Percentiles rank a stretch among this genome's conserved stretches.
These are phyloP conservation scores for Unio pictorum DNA, from an alignment of 2,888 invertebrate species.

Conservation along the genomic window DNA sequence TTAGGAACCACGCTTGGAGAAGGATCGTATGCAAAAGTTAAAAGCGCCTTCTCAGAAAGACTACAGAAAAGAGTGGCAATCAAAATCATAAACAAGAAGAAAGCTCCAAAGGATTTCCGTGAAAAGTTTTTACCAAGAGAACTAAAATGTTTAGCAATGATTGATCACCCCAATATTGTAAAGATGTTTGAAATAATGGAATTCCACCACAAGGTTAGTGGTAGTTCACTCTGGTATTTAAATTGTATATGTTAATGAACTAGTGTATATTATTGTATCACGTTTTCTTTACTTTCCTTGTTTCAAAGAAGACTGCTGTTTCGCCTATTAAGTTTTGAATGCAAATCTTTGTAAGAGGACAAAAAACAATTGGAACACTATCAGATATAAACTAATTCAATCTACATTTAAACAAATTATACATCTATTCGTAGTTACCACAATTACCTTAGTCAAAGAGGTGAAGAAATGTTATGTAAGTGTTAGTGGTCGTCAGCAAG, in stretches of 20 bases:
- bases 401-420: too few species aligned
- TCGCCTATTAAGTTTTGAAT: too few species aligned
- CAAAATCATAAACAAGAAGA: constrained; percentile 82
- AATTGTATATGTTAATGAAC: not conserved
- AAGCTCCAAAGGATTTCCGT: constrained; percentile 84
- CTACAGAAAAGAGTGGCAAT: constrained; percentile 54
- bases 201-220: constrained; percentile 79
- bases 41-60: constrained; percentile 77
- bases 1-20: constrained; percentile 71
- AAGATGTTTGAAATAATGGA: constrained; percentile 85
- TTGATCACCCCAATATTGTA: constrained; percentile 86
- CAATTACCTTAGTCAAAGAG: too few species aligned
- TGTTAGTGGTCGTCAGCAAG: too few species aligned
- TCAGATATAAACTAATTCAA: too few species aligned
- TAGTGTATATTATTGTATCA: too few species aligned
- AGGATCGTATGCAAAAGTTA: constrained; percentile 76
- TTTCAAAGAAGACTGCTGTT: too few species aligned
- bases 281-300: too few species aligned
- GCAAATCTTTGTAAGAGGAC: too few species aligned
- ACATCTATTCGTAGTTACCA: too few species aligned
- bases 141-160: constrained; percentile 81
- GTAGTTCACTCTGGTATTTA: constrained; percentile 32
- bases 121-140: constrained; percentile 88
- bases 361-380: too few species aligned
- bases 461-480: too few species aligned